phyloP scores from a whole-genome alignment of 2,113 vertebrate genomes.

The Laterallus jamaicensis region DNA sequence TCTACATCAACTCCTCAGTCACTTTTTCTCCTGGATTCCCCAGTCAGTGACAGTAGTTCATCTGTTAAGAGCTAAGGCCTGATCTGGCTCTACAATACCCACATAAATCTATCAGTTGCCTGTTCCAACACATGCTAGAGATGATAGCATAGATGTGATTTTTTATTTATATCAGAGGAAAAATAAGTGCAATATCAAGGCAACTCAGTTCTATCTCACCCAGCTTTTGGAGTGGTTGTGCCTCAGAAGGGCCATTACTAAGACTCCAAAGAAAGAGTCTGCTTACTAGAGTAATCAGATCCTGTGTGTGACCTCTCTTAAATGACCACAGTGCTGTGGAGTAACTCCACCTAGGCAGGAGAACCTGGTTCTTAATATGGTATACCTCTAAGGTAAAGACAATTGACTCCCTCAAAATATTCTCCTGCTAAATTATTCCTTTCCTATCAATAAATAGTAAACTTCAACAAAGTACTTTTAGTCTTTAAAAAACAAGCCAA shows the following conservation, averaged over 20 bases:
- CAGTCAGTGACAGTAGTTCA: not conserved
- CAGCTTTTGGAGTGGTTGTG: not conserved
- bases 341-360: not conserved
- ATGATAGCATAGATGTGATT: not conserved
- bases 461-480: not conserved
- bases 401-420: not conserved
- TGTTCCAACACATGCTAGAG: not conserved
- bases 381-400: not conserved
- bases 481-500: not conserved
- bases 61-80: not conserved
- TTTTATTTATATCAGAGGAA: not conserved
- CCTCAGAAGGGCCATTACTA: not conserved
- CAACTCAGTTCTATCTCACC: not conserved
- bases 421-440: not conserved
- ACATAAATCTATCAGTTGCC: not conserved
- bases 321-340: not conserved
- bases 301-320: not conserved
- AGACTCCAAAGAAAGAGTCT: not conserved
- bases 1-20: not conserved
- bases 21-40: not conserved
- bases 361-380: not conserved
- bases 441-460: not conserved
- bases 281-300: not conserved
- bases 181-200: not conserved
- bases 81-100: not conserved